Evolutionary conservation across 92 coral and sea anemone genomes (phyloP), one percentile per base, ranked within the genome.

Genomic region (Blastomussa wellsi): DNA sequence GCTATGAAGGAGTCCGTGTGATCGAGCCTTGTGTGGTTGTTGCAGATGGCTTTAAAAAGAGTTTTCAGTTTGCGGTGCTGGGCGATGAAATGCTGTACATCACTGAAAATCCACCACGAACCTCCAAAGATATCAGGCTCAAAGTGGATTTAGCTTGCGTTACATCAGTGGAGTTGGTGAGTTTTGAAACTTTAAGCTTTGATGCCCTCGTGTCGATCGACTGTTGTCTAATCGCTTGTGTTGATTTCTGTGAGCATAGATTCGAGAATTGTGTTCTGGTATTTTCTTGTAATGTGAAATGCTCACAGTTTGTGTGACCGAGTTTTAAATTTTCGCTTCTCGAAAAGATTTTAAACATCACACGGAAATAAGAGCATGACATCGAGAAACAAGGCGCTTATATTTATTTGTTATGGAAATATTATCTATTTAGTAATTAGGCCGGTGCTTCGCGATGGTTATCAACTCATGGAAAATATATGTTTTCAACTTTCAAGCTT

Each of bases 1-100:
- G 96, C 14, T 95, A 97, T 73, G 93, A 91, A 41, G 95, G 98
- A 24, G 88, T 97, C 51, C 96, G 95, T 28, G 95, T 93, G 13
- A 95, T 97, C 74, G 99, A 97, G 47, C 99, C 98, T 8, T 97
- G 99, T 72, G 95, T 97, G 20, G 90, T 93, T 2, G 97, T 97
- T 24, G 91, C 98, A 7, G 90, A 86, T 59, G 97, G 93, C 2
- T 97, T 92, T 72, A 97, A 97, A 93, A 94, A 91, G 86, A 83
- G 88, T 22, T 97, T 97, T 83, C 93, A 95, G 82, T 97, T 90
- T 86, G 99, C 92, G 33, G 88, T 97, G 22, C 90, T 97, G 72
- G 99, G 98, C 39, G 93, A 91, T 64, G 98, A 97, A 52, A 88
- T 86, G 93, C 89, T 97, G 24, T 97, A 97, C 77, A 88, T 97